These are phyloP conservation scores for Cecropterus lyciades DNA, from an alignment of 1,140 invertebrate genomes.

Conservation along the genomic window DNA sequence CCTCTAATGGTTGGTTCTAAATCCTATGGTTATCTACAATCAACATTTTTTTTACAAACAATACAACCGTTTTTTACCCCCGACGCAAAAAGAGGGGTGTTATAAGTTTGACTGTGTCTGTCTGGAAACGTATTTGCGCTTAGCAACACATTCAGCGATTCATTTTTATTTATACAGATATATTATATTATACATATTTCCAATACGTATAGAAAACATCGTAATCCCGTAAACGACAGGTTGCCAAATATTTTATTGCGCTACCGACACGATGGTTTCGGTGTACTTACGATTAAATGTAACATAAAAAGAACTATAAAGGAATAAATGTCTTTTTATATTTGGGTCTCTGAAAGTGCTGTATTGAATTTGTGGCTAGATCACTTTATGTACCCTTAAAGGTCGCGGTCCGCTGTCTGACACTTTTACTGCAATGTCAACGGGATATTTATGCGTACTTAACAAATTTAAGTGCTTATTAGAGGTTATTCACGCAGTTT, in stretches of 20 bases:
- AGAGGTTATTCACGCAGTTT: conserved; percentile 19
- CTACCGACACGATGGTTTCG: neutral
- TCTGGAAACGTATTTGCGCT: too few species aligned
- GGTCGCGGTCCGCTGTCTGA: conserved; percentile 22
- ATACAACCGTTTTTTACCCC: too few species aligned
- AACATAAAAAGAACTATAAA: conserved; percentile 14
- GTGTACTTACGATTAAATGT: conserved; percentile 9
- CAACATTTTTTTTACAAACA: too few species aligned
- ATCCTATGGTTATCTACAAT: too few species aligned
- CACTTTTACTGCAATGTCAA: conserved; percentile 31
- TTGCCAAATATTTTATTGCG: conserved; percentile 2
- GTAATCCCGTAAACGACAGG: neutral
- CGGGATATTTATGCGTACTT: conserved; percentile 31
- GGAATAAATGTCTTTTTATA: conserved; percentile 12
- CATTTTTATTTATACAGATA: too few species aligned
- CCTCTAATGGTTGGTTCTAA: too few species aligned
- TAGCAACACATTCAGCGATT: too few species aligned
- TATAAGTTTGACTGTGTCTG: too few species aligned
- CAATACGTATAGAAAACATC: neutral
- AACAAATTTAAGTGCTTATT: conserved; percentile 31
- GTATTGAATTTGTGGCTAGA: conserved; percentile 20
- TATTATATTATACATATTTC: too few species aligned
- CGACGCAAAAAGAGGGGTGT: too few species aligned
- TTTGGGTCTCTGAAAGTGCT: neutral
- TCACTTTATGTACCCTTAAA: conserved; percentile 19